Conservation (phyloP, 2,797 vertebrate genomes). For the Xiphophorus birchmanni region DNA sequence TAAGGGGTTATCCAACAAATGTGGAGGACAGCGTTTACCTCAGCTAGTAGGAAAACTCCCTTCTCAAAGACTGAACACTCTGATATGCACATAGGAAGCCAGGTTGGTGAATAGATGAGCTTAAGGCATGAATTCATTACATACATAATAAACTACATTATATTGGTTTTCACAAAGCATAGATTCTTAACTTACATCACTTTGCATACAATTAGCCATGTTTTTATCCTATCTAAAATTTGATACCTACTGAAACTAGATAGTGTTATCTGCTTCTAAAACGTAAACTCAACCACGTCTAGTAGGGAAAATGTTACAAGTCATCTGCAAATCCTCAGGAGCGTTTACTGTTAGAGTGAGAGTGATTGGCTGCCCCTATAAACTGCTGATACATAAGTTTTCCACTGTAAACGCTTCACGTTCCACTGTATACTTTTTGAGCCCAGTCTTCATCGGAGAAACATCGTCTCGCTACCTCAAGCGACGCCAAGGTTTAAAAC, state of each 20-base stretch:
- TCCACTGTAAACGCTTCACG: not conserved
- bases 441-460: not conserved
- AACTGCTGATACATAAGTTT: not conserved
- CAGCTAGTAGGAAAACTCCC: not conserved
- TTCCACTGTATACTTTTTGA: not conserved
- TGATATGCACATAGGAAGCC: slow-evolving; percentile 54
- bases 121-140: slow-evolving; percentile 2
- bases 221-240: slow-evolving; percentile 9
- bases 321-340: not conserved
- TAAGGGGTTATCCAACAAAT: not conserved
- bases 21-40: slow-evolving; percentile 2
- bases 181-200: not conserved
- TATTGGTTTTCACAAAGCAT: not conserved
- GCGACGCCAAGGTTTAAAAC: not conserved
- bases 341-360: not conserved
- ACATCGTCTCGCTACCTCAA: not conserved
- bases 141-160: not conserved
- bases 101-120: slow-evolving; percentile 20
- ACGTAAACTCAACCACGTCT: not conserved
- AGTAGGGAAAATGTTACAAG: not conserved
- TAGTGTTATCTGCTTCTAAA: not conserved
- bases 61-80: slow-evolving; percentile 19
- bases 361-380: not conserved
- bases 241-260: slow-evolving; percentile 2
- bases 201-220: not conserved